Base-by-base conservation (phyloP, 2,797 vertebrate species). In the Telmatherina bonti region DNA sequence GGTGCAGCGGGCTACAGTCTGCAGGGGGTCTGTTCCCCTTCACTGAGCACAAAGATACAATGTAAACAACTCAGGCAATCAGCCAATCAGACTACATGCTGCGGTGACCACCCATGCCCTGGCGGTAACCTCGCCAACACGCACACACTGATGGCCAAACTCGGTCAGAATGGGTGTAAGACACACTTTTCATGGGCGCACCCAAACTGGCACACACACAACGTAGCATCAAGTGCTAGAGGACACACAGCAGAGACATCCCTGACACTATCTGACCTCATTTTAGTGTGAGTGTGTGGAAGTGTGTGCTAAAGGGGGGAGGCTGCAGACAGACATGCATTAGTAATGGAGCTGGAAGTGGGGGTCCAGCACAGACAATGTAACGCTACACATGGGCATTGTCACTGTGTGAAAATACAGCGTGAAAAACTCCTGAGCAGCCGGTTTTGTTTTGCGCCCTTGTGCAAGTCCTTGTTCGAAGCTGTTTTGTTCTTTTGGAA, bases 11-110 rank as follows among this genome's bases (percentile, higher is more conserved):
- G 41, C 67, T 85, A 22, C 62, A 67, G 79, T 87, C 86, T 90
- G 86, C 68, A 76, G 84, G 88, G 84, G 86, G 92, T 88, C 88
- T 85, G 84, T 89, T 91, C 87, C 83, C 61, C 85, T 87, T 90
- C 79, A 83, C 69, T 86, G 88, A 79, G 78, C 83, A 88, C 65
- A 72, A 41, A 70, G 67, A 88, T 78, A 79, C 82, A 83, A 69
- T 68, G 71, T 81, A 90, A 92, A 91, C 88, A 90, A 77, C 64
- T 67, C 62, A 45, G 55, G 59, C 64, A 20, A 81, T 83, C 85
- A 74, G 64, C 90, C 89, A 91, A 91, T 92, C 85, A 75, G 72
- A 78, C 51, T 20, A 30, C 78, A 73, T 38, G 30, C 62, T 84
- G 71, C 26, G 20, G 70, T 78, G 71, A 68, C 77, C 78, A 74